Base-by-base conservation (phyloP, 2,113 vertebrate species). In the Corythornis madagascariensis region DNA sequence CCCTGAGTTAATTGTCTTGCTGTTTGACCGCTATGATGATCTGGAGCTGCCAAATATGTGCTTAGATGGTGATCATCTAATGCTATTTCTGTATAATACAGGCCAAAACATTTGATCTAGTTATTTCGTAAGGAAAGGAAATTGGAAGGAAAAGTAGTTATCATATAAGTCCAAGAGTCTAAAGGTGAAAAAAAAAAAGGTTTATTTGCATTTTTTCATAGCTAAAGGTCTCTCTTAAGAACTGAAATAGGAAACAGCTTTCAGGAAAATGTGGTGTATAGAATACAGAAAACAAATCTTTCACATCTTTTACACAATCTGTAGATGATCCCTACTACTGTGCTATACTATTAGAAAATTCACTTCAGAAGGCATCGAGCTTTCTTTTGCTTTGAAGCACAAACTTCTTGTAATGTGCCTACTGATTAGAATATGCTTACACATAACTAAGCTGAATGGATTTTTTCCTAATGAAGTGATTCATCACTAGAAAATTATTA, bases 401-500 rank as follows among this genome's bases (percentile, higher is more conserved):
- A 86, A 64, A 83, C 25, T 67, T 86, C 67, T 8, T 80, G 18
- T 33, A 91, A 5, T 91, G 33, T 86, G 10, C 28, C 75, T 67
- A 6, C 50, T 70, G 52, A 79, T 76, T 83, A 83, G 85, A 88
- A 90, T 83, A 80, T 45, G 29, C 75, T 85, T 91, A 53, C 24
- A 70, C 60, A 50, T 70, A 90, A 47, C 64, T 77, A 57, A 83
- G 55, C 21, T 60, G 48, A 81, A 10, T 70, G 24, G 8, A 43
- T 67, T 89, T 85, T 92, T 78, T 82, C 75, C 35, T 33, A 74
- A 92, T 92, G 31, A 96, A 92, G 53, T 86, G 65, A 88, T 92
- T 88, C 60, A 86, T 94, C 86, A 71, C 92, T 86, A 86, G 60
- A 88, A 92, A 90, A 83, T 92, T 86, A 93, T 71, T 92, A 92